A percentile compares a stretch with the other conserved stretches of the same genome.
Conservation (phyloP, 2,888 invertebrate species). For the Pyrgus malvae region DNA sequence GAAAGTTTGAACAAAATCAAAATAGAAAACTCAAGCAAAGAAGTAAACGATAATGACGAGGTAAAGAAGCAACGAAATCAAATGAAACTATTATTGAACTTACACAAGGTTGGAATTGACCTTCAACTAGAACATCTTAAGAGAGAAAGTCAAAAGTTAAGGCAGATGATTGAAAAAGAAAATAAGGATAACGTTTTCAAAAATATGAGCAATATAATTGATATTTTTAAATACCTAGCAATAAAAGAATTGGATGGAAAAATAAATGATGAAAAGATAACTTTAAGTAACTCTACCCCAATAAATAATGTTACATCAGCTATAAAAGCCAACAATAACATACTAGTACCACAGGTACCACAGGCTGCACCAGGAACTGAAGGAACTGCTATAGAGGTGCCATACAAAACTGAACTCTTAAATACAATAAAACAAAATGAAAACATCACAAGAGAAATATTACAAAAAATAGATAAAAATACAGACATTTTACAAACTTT, state of each 20-base stretch:
- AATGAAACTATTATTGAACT: slow-evolving; percentile 48
- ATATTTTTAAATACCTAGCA: slow-evolving; percentile 8
- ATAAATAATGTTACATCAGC: neutral
- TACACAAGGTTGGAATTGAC: slow-evolving; percentile 55
- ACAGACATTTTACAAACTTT: slow-evolving; percentile 57
- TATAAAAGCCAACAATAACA: too few relatives aligned
- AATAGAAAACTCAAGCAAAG: slow-evolving; percentile 1
- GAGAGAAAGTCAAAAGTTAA: slow-evolving; percentile 51
- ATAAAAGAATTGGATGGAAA: neutral
- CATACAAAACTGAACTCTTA: slow-evolving; percentile 40
- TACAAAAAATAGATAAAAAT: slow-evolving; percentile 62
- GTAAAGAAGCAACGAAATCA: slow-evolving; percentile 45
- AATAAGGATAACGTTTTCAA: slow-evolving; percentile 33
- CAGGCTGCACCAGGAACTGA: neutral
- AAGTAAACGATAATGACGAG: slow-evolving; percentile 24
- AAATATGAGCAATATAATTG: slow-evolving; percentile 12
- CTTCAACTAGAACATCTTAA: slow-evolving; percentile 51
- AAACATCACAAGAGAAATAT: slow-evolving; percentile 54
- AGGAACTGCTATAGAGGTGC: slow-evolving; percentile 12
- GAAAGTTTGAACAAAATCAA: slow-evolving; percentile 47
- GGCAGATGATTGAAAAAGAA: slow-evolving; percentile 36
- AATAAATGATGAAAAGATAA: too few relatives aligned
- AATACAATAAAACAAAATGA: slow-evolving; percentile 53
- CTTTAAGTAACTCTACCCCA: too few relatives aligned
- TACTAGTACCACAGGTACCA: too few relatives aligned